Evolutionary conservation across 2,797 vertebrate genomes (phyloP).

Genomic region (Sebastes miniatus): DNA sequence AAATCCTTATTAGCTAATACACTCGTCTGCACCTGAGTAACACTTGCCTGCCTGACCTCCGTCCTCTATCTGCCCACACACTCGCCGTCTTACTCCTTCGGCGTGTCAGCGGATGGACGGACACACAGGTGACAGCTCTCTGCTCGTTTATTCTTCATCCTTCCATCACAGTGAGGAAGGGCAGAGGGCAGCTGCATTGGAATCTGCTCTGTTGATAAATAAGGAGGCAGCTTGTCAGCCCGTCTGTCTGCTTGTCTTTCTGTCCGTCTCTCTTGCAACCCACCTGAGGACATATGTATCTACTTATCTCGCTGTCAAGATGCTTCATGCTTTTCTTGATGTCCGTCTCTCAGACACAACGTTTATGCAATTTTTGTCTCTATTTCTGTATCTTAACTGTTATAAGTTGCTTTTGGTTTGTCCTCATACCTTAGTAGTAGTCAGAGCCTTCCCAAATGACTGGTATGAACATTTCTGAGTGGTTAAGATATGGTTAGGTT

Average conservation of each 20-base stretch:
- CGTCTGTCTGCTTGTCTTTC: constrained; percentile 6
- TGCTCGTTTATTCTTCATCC: constrained; percentile 47
- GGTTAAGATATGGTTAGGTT: neutral
- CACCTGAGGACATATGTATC: constrained; percentile 3
- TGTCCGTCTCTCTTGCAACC: neutral
- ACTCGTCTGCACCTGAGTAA: constrained; percentile 30
- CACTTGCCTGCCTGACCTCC: constrained; percentile 22
- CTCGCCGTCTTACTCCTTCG: neutral
- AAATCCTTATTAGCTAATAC: constrained; percentile 17
- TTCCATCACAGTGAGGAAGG: constrained; percentile 24
- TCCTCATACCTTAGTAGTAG: neutral
- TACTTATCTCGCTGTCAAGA: constrained; percentile 7
- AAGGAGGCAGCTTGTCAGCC: constrained; percentile 5
- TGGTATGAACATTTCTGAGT: neutral
- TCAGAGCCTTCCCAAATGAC: neutral
- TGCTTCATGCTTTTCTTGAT: neutral
- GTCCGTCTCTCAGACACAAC: neutral
- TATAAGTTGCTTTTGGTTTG: neutral
- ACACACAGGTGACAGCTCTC: constrained; percentile 44
- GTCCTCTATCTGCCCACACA: constrained; percentile 16
- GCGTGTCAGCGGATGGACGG: constrained; percentile 39
- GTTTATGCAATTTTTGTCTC: neutral
- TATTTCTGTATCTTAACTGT: neutral
- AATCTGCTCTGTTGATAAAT: constrained; percentile 38
- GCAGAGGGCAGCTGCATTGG: constrained; percentile 27